phyloP scores from a whole-genome alignment of 2,888 invertebrate species.

The Anaspis maculata region DNA sequence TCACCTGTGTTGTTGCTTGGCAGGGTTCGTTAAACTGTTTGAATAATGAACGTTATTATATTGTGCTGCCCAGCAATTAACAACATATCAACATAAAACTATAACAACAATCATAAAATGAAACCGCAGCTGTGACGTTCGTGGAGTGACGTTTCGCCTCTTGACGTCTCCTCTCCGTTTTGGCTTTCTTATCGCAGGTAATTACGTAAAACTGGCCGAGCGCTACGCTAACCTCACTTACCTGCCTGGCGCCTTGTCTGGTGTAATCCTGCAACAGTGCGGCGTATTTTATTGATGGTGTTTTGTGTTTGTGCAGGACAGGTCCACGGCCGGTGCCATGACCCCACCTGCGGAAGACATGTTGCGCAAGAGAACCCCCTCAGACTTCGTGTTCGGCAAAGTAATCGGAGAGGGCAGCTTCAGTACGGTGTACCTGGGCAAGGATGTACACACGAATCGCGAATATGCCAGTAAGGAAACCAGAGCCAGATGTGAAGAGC shows the following conservation, averaged over 20 bases:
- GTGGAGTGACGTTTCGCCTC: conserved; percentile 9
- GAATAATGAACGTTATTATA: too few relatives aligned
- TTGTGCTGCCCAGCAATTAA: too few relatives aligned
- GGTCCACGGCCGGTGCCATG: conserved; percentile 3
- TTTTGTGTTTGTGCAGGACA: too few relatives aligned
- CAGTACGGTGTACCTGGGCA: conserved; percentile 89
- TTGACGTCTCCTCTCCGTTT: conserved; percentile 4
- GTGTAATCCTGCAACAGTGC: background rate
- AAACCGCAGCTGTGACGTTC: conserved; percentile 13
- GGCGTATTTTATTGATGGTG: too few relatives aligned
- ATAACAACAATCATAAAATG: too few relatives aligned
- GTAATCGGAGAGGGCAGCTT: conserved; percentile 96
- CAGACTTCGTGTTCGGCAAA: conserved; percentile 92
- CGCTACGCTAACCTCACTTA: background rate
- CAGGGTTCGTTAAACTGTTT: too few relatives aligned
- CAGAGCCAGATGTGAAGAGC: too few relatives aligned
- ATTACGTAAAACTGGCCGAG: background rate
- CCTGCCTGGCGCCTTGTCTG: background rate
- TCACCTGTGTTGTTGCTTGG: too few relatives aligned
- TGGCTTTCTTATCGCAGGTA: conserved; percentile 8
- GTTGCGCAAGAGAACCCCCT: conserved; percentile 62
- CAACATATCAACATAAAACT: too few relatives aligned
- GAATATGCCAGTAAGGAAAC: conserved; percentile 95
- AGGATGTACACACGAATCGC: conserved; percentile 79
- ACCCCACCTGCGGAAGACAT: conserved; percentile 39